Percentiles rank a stretch among this genome's conserved stretches.
Conservation (phyloP, 2,797 vertebrate genomes). For the Petrocephalus schoutedeni region DNA sequence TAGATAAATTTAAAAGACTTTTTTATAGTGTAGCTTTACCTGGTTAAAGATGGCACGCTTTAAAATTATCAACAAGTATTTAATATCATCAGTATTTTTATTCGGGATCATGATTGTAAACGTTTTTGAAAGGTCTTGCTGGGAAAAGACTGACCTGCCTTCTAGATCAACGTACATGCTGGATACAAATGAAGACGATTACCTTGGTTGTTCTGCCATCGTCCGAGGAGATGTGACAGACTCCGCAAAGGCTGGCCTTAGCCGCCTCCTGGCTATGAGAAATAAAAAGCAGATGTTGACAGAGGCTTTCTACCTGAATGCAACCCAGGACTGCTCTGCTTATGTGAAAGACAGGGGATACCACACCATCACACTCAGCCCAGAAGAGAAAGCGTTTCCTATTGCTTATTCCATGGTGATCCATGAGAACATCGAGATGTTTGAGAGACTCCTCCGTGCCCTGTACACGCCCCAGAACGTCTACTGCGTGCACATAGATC, state of each 20-base stretch:
- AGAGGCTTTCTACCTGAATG: conserved; percentile 59
- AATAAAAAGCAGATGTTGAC: conserved; percentile 39
- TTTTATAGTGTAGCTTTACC: too few species aligned
- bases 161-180: conserved; percentile 1
- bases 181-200: conserved; percentile 36
- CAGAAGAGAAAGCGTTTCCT: conserved; percentile 69
- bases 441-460: conserved; percentile 72
- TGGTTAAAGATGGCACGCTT: too few species aligned
- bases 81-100: neutral
- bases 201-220: conserved; percentile 57
- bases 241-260: conserved; percentile 34
- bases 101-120: conserved; percentile 33
- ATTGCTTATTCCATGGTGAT: conserved; percentile 81
- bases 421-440: conserved; percentile 77
- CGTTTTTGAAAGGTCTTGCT: neutral
- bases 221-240: conserved; percentile 49
- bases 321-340: conserved; percentile 61
- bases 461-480: conserved; percentile 77
- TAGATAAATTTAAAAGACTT: neutral
- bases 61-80: neutral
- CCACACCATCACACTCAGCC: conserved; percentile 56
- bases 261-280: conserved; percentile 45
- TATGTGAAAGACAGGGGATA: conserved; percentile 59
- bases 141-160: neutral
- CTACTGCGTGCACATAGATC: conserved; percentile 76